Percentiles rank a stretch among this genome's conserved stretches.
Evolutionary conservation across 2,888 invertebrate genomes (phyloP).

Genomic region (Polydrusus cervinus): DNA sequence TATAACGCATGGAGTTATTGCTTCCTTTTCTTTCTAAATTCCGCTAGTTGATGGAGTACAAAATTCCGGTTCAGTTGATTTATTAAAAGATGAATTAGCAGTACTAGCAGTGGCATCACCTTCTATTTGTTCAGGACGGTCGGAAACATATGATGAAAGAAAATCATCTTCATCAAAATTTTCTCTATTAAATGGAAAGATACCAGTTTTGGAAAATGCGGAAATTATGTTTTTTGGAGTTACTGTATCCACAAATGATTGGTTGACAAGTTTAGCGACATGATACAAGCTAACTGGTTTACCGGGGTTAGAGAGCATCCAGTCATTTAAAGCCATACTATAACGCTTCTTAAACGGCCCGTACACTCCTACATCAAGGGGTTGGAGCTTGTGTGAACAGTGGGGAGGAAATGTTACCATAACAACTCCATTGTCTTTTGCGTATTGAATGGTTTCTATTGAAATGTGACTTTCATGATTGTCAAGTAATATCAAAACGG

Average conservation of each 20-base stretch:
- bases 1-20: constrained; percentile 3
- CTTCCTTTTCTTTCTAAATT: neutral
- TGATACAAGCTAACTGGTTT: neutral
- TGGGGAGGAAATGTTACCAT: constrained; percentile 12
- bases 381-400: constrained; percentile 12
- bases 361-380: constrained; percentile 15
- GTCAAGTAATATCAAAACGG: constrained; percentile 24
- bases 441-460: neutral
- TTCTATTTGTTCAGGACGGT: neutral
- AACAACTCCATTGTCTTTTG: constrained; percentile 14
- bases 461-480: constrained; percentile 34
- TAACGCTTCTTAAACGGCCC: constrained; percentile 16
- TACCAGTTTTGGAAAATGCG: constrained; percentile 1
- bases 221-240: constrained; percentile 1
- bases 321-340: neutral
- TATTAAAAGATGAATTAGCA: neutral
- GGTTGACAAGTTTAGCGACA: constrained; percentile 13
- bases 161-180: constrained; percentile 16
- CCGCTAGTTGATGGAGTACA: no score
- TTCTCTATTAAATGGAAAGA: no score
- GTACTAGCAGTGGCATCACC: neutral
- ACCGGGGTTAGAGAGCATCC: neutral
- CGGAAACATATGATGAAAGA: neutral
- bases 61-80: neutral
- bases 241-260: constrained; percentile 4